A percentile compares a stretch with the other conserved stretches of the same genome.
Conservation (phyloP, 2,888 invertebrate species). For the Lucinisca nassula region DNA sequence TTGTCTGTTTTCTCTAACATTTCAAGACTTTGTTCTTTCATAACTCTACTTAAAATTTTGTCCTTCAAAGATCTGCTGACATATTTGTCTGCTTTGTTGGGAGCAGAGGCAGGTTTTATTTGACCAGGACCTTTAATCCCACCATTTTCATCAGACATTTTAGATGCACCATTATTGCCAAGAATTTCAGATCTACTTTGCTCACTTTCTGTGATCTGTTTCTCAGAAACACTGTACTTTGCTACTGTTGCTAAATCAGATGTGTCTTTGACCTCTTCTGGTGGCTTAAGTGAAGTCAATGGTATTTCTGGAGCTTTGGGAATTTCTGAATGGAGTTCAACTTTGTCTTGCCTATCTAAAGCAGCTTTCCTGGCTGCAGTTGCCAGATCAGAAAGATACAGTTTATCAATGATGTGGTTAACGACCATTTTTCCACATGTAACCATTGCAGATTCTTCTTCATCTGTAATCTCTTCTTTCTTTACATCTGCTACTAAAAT, state of each 20-base stretch:
- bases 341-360: not conserved
- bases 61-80: not conserved
- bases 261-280: not conserved
- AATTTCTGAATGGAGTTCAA: not conserved
- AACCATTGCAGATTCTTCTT: conserved; percentile 75
- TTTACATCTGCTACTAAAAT: conserved; percentile 16
- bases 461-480: conserved; percentile 30
- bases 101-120: not conserved
- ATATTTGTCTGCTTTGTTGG: not conserved
- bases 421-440: conserved; percentile 78
- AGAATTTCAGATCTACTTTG: not conserved
- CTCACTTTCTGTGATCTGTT: not conserved
- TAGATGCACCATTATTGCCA: not conserved
- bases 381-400: conserved; percentile 70
- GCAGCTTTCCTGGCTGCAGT: conserved; percentile 35
- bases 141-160: conserved; percentile 30
- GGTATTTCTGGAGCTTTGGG: not conserved
- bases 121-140: conserved; percentile 6
- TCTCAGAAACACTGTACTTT: not conserved
- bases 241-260: not conserved
- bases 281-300: not conserved
- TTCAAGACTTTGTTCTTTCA: not conserved
- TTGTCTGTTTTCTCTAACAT: not conserved
- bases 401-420: conserved; percentile 80
- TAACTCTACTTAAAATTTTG: not conserved